phyloP scores from a whole-genome alignment of 2,113 vertebrate genomes.

The Ranitomeya imitator region DNA sequence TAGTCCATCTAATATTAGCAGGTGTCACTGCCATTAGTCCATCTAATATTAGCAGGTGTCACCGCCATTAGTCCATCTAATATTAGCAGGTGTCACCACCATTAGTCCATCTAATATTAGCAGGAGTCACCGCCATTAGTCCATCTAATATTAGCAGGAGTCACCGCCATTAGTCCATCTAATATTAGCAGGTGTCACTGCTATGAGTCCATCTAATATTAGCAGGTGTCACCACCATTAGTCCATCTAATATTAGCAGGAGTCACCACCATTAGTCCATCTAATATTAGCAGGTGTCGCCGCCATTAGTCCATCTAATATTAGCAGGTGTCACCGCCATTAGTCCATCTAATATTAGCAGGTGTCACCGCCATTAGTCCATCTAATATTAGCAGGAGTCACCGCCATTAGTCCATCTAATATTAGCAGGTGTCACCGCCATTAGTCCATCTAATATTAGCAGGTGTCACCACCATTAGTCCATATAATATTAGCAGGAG shows the following conservation, averaged over 20 bases:
- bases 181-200: neutral
- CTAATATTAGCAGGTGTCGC: neutral
- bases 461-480: neutral
- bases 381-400: neutral
- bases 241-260: neutral
- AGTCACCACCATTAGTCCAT: neutral
- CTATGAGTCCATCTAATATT: neutral
- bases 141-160: neutral
- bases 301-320: neutral
- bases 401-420: neutral
- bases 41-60: neutral
- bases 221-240: neutral
- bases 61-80: neutral
- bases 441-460: neutral
- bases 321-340: neutral
- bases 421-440: neutral
- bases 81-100: neutral
- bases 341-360: neutral
- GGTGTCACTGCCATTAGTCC: neutral
- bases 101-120: neutral
- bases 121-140: neutral
- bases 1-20: neutral
- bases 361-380: neutral
- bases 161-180: neutral
- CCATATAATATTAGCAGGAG: neutral